Base-by-base conservation (phyloP, 2,113 vertebrate genomes). In the Hemiprocne comata region DNA sequence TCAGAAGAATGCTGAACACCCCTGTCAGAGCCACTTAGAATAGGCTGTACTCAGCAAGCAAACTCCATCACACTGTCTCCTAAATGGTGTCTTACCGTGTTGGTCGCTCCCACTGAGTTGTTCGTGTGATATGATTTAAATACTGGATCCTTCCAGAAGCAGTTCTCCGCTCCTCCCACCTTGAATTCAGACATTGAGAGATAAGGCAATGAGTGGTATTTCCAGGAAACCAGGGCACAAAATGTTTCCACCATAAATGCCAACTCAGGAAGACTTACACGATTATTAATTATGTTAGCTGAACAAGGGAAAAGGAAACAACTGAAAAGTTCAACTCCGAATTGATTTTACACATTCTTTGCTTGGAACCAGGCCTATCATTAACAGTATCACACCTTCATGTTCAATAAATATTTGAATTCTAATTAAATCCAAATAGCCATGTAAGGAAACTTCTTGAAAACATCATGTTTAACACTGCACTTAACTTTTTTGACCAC, bases 121-220 rank as follows among this genome's bases (percentile, higher is more conserved):
- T 99, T 88, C 99, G 97, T 53, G 99, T 99, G 94, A 99, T 99
- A 87, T 99, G 99, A 96, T 99, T 99, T 93, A 99, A 98, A 97
- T 99, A 99, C 87, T 99, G 99, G 94, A 99, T 99, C 95, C 99
- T 98, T 94, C 99, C 99, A 89, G 99, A 99, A 17, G 99, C 98
- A 28, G 99, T 99, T 89, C 99, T 98, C 84, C 99, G 98, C 96
- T 99, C 99, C 97, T 99, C 99, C 99, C 99, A 99, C 69, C 99
- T 99, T 97, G 91, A 97, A 90, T 72, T 54, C 95, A 98, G 65
- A 97, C 87, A 96, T 70, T 34, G 85, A 97, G 21, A 98, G 91
- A 96, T 81, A 97, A 97, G 83, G 90, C 74, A 93, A 46, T 79
- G 92, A 96, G 84, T 76, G 85, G 48, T 44, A 97, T 89, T 97